phyloP scores from a whole-genome alignment of 2,797 vertebrate species.

The Myotis pilosus region DNA sequence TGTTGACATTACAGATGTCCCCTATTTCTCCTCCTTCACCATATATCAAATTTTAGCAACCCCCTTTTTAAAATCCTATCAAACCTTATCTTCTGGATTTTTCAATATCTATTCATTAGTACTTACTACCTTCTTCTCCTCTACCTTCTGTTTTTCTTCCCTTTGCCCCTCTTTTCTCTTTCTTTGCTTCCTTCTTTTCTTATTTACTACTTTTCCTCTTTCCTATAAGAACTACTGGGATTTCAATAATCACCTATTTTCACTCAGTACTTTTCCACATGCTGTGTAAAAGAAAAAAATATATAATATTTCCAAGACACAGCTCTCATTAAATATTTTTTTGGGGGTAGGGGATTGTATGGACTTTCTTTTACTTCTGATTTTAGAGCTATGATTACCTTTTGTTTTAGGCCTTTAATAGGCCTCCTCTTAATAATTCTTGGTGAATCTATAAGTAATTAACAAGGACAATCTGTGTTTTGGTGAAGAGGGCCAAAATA shows the following conservation, averaged over 20 bases:
- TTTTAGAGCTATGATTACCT: conserved; percentile 31
- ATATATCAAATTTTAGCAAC: neutral
- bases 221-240: neutral
- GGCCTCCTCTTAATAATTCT: conserved; percentile 10
- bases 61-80: neutral
- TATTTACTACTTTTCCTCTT: neutral
- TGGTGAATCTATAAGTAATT: conserved; percentile 67
- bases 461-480: conserved; percentile 61
- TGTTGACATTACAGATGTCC: too few species aligned
- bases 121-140: neutral
- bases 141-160: neutral
- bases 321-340: neutral
- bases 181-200: neutral
- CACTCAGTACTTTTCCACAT: neutral
- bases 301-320: neutral
- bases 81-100: neutral
- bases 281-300: neutral
- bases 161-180: neutral
- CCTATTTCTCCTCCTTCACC: too few species aligned
- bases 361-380: neutral
- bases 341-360: neutral
- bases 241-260: neutral
- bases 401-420: conserved; percentile 33
- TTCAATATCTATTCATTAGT: neutral
- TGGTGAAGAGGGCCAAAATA: conserved; percentile 69